These are phyloP conservation scores for Montipora foliosa DNA, from an alignment of 64 coral and sea anemone genomes.

Conservation along the genomic window DNA sequence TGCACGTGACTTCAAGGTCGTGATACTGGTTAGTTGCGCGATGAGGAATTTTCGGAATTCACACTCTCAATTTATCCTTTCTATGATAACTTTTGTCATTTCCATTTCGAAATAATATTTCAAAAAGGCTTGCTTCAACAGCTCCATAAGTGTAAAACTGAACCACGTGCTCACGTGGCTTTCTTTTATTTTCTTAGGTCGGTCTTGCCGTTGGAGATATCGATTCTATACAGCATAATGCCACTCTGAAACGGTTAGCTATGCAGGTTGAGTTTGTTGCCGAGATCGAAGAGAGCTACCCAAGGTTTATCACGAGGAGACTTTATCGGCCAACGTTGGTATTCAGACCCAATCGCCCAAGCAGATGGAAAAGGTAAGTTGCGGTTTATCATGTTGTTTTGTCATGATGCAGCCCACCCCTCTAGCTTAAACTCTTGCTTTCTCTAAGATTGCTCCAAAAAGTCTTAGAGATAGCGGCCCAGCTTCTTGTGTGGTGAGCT, in stretches of 20 bases:
- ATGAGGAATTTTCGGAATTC: too few species aligned
- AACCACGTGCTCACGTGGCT: background rate
- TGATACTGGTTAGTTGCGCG: too few species aligned
- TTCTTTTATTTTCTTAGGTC: background rate
- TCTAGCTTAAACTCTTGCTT: too few species aligned
- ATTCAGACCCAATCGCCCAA: conserved; percentile 40
- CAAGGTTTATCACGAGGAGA: conserved; percentile 60
- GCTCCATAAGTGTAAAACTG: too few species aligned
- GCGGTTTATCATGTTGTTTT: background rate
- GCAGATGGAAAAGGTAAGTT: conserved; percentile 15
- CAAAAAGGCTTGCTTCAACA: too few species aligned
- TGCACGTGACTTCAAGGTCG: too few species aligned
- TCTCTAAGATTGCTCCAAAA: too few species aligned
- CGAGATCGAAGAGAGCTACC: conserved; percentile 70
- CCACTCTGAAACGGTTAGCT: conserved; percentile 52
- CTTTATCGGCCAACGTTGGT: conserved; percentile 43
- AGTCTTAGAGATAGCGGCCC: too few species aligned
- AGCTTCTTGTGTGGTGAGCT: too few species aligned
- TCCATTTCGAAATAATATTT: too few species aligned
- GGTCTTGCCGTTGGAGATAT: conserved; percentile 69
- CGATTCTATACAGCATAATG: conserved; percentile 45
- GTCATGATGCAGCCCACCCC: background rate
- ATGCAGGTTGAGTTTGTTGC: conserved; percentile 76
- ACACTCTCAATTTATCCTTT: too few species aligned
- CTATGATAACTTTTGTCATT: too few species aligned